Evolutionary conservation across 1,140 invertebrate genomes (phyloP), one percentile per base, ranked within the genome.

Genomic region (Drosophila persimilis): DNA sequence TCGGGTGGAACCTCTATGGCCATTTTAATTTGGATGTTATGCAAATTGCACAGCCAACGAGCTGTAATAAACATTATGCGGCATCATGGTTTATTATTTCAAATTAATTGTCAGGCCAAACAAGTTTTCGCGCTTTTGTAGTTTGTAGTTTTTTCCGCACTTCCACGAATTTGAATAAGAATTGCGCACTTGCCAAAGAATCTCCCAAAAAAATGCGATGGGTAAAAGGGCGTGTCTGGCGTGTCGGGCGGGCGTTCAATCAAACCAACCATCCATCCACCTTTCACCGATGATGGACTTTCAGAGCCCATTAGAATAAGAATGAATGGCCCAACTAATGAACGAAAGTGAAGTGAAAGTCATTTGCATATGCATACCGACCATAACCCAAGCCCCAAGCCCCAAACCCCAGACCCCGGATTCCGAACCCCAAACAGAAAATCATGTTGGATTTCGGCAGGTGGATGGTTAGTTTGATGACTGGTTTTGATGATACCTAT

Each of bases 271-370:
- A 52, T 52, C 35, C 24, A 26, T 26, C 11, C 55, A 64, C 80
- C 83, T 86, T 86, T 86, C 83, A 70, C 83, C 78, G 43, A 9
- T 35, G 31, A 76, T 72, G 52, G 66, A 64, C 50, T 80, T 77
- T 73, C 73, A 57, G 13, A 47, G 56, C 58, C 43, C 31, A 81
- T 86, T 88, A 89, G 83, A 88, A 89, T 88, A 83, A 88, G 83
- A 88, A 88, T 79, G 63, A 79, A 84, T 62, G 39, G 41, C 45
- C n/a, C 61, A 48, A 45, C 67, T 78, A 88, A 83, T 76, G 75
- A 88, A 88, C 43, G 83, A 88, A 88, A 88, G 83, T 88, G 67
- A 88, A 88, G 83, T 88, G 83, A 88, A 88, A 88, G 84, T 76
- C 48, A 88, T 86, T 86, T 88, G 81, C 81, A 85, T 85, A 85